Base-by-base conservation (phyloP, 2,113 vertebrate species). In the Holacanthus passer region DNA sequence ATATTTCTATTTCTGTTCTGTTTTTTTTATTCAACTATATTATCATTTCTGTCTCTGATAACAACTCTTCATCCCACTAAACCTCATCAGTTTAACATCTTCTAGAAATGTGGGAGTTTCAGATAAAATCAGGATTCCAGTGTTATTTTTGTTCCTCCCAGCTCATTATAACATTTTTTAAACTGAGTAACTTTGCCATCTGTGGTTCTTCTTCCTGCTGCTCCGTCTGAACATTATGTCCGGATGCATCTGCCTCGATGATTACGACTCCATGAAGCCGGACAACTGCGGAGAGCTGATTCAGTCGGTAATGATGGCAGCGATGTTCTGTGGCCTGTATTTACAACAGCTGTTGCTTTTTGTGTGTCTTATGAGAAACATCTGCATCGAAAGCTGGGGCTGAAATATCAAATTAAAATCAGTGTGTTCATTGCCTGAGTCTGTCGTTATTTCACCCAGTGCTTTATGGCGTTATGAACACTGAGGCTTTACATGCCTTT, bases 321-420 rank as follows among this genome's bases (percentile, higher is more conserved):
- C 2, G 0, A 32, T 72, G 53, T 65, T 74, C 70, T 37, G 47
- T 56, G 78, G 29, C 37, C 70, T 73, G 55, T 52, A 67, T 72
- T 85, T 35, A 27, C 65, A 81, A 48, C 86, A 90, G 89, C 73
- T 90, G 88, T 65, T 73, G 73, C 39, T 39, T 69, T 69, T 73
- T 73, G 17, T 24, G 20, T 7, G 48, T 53, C 27, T 71, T 67
- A 77, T 59, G 22, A 64, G 22, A 77, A 82, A 83, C 91, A 88
- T 87, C 86, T 88, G 82, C 55, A 84, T 32, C 39, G 60, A 62
- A 32, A 41, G 20, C 63, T 71, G 55, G 24, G 17, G 1, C 19
- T 43, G 63, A 72, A 71, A 81, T 64, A 73, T 88, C 27, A 66
- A 39, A 79, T 72, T 83, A n/a, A 60, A 77, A 45, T 79, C 73